These are phyloP conservation scores for Meriones psammophilus DNA, from an alignment of 2,797 vertebrate genomes.

Conservation along the genomic window DNA sequence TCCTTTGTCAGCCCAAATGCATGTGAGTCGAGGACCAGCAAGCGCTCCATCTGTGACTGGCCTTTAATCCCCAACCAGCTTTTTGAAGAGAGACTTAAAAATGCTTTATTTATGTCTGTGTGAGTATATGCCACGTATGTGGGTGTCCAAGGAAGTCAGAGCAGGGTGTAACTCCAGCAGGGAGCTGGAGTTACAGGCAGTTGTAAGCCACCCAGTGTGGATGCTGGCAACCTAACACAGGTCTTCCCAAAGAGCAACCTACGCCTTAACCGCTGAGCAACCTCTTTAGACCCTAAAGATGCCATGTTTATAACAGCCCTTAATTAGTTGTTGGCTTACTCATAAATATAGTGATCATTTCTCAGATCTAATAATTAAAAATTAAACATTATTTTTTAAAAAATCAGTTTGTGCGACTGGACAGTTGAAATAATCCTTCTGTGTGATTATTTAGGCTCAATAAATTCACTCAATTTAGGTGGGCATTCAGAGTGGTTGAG, in stretches of 20 bases:
- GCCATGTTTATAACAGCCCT: not conserved
- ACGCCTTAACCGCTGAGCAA: not conserved
- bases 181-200: not conserved
- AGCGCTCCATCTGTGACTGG: not conserved
- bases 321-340: not conserved
- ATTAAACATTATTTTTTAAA: not conserved
- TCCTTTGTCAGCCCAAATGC: not conserved
- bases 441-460: conserved; percentile 74
- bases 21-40: not conserved
- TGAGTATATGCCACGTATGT: not conserved
- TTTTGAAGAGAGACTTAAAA: not conserved
- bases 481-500: conserved; percentile 36
- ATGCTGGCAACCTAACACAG: not conserved
- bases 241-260: not conserved
- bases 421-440: not conserved
- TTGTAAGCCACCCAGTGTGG: not conserved
- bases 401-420: not conserved
- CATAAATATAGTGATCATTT: not conserved
- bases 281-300: not conserved
- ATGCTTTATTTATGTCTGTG: not conserved
- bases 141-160: not conserved
- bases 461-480: conserved; percentile 47
- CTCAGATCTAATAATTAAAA: not conserved
- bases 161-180: no score
- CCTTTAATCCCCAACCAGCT: not conserved